Conservation (phyloP, 2,797 vertebrate species). For the Momotus momota region DNA sequence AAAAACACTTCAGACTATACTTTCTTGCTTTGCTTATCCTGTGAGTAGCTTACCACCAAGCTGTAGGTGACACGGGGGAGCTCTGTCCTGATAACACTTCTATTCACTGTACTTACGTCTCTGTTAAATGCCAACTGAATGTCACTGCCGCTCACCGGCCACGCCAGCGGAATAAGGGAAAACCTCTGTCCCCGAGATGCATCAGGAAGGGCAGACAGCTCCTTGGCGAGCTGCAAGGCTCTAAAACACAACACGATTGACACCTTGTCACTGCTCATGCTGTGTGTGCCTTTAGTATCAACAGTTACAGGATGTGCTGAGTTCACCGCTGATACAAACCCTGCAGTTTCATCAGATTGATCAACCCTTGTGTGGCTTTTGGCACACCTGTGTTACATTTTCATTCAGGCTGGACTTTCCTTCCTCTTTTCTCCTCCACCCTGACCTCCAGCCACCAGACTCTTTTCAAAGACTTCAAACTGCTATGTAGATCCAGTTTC, state of each 20-base stretch:
- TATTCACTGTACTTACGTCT: background rate
- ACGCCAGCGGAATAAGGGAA: background rate
- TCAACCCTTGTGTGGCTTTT: background rate
- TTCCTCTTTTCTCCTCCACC: background rate
- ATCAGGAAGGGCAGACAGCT: background rate
- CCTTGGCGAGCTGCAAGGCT: background rate
- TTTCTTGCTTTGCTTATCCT: background rate
- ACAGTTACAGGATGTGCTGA: background rate
- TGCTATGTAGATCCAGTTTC: background rate
- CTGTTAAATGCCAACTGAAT: slow-evolving; percentile 20
- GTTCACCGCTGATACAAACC: background rate
- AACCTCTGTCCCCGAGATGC: background rate
- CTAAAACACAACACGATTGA: background rate
- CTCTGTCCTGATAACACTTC: background rate
- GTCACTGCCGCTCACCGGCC: background rate
- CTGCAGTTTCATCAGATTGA: background rate
- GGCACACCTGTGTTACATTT: accelerated
- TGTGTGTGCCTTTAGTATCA: background rate
- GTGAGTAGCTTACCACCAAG: background rate
- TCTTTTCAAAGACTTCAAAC: background rate
- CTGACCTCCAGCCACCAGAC: background rate
- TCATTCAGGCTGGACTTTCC: background rate
- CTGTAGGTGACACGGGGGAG: background rate
- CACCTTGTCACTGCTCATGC: background rate
- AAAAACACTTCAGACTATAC: background rate